Base-by-base conservation (phyloP, 2,888 invertebrate species). In the Sphaerophoria rueppellii region DNA sequence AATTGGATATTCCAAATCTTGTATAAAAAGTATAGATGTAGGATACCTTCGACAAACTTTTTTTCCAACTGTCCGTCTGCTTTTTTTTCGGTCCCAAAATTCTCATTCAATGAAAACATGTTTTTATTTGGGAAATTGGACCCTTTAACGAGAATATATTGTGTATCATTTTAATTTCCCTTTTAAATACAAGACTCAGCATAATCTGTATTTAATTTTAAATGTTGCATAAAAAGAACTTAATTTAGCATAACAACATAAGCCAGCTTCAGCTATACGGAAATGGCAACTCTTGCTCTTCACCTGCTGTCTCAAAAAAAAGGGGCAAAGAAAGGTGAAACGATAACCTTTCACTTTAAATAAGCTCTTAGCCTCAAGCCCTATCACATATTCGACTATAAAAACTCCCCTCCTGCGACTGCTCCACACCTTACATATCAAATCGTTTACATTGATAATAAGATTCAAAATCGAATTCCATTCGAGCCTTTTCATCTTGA, bases 401-500 rank as follows among this genome's bases (percentile, higher is more conserved):
- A 14, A 16, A 35, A 16, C 57, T 14, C 46, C 12, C 37, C n/a
- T 37, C 9, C 1, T 35, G 24, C 24, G 24, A 14, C 34, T 35
- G 12, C 57, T 14, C 46, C 12, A 35, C 24, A 32, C 9, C 1
- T 35, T 52, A 11, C 34, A 60, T 24, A 37, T 16, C 9, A 32
- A 16, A 71, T 12, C 67, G 24, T 55, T 55, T 40, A 46, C 40
- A 76, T 70, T 77, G 67, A 75, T 75, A 79, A 83, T 71, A 83
- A 72, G 83, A 76, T 83, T 72, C 55, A 67, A 83, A 83, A 83
- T 83, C 80, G 75, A 83, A 83, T 83, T 83, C 80, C 75, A 69
- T 54, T 54, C 67, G 52, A 35, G 71, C 57, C 74, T 83, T 79
- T 83, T 80, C 75, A 75, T 69, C 67, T 61, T 61, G 43, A 67